Base-by-base conservation (phyloP, 64 coral and sea anemone genomes). In the Platygyra sinensis region DNA sequence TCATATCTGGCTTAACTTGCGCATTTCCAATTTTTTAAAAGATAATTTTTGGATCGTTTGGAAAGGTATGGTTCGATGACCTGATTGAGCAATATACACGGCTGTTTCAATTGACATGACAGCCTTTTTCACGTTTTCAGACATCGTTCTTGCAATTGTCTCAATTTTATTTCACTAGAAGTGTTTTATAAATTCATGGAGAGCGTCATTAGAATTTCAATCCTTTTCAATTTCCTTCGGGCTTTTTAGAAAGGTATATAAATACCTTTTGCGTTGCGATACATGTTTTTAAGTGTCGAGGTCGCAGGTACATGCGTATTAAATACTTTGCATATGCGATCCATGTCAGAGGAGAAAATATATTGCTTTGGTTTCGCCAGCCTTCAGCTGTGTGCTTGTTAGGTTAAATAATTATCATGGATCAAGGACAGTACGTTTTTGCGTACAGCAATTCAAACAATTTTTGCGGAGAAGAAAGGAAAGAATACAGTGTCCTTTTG, bases 1-100 rank as follows among this genome's bases (percentile, higher is more conserved):
- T 69, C 25, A n/a, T 69, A 27, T 27, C 25, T 24, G 5, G 6
- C 20, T 25, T 10, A 11, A 5, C n/a, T 25, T 4, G 22, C n/a
- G 2, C n/a, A 25, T 69, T 25, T 69, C 22, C 10, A 27, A 69
- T 27, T 69, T 69, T 69, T 69, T 69, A 25, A 65, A n/a, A 69
- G 20, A 29, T 69, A 25, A 69, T 69, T 69, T 29, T 69, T 27
- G 9, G 14, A 30, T 22, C 51, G 28, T 60, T 57, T 22, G 20
- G 54, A 57, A 57, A 57, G 77, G 55, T 22, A 25, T 55, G 77
- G 52, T 7, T 79, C 50, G 55, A 38, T 59, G 77, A 27, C 49
- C 22, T 8, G 22, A 79, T 79, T 79, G 77, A 55, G 77, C 77
- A 79, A 79, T 79, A 79, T 4, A 25, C 20, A 27, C 42, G 49